phyloP scores from a whole-genome alignment of 1,140 invertebrate genomes.

The Leguminivora glycinivorella region DNA sequence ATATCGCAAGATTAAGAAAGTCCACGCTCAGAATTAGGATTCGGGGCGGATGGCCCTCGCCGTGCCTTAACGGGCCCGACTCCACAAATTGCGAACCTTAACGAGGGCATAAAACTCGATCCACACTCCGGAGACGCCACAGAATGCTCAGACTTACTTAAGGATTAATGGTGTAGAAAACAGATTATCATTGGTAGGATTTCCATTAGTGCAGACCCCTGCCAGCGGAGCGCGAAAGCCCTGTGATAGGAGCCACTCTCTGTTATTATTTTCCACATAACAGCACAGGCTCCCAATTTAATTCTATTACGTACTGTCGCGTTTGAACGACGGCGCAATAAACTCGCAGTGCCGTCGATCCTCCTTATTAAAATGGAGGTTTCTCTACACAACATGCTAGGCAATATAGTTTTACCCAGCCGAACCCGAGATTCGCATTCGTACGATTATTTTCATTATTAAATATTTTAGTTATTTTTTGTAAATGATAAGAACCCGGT shows the following conservation, averaged over 20 bases:
- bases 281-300: constrained; percentile 72
- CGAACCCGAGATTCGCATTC: background rate
- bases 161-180: constrained; percentile 78
- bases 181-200: constrained; percentile 78
- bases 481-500: too few species aligned
- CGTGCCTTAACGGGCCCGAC: constrained; percentile 68
- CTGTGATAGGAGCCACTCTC: constrained; percentile 61
- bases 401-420: background rate
- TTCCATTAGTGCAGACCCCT: constrained; percentile 74
- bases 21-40: constrained; percentile 73
- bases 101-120: constrained; percentile 76
- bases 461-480: too few species aligned
- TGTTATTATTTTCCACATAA: constrained; percentile 78
- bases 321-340: constrained; percentile 72
- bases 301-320: constrained; percentile 76
- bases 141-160: constrained; percentile 76
- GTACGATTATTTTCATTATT: background rate
- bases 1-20: constrained; percentile 77
- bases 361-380: constrained; percentile 18
- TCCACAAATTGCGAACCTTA: constrained; percentile 78
- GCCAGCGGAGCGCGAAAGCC: constrained; percentile 73
- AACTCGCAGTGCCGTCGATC: constrained; percentile 46
- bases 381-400: constrained; percentile 4
- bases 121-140: constrained; percentile 69
- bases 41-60: constrained; percentile 51